Conservation (phyloP, 1,140 invertebrate species). For the Drosophila micromelanica region DNA sequence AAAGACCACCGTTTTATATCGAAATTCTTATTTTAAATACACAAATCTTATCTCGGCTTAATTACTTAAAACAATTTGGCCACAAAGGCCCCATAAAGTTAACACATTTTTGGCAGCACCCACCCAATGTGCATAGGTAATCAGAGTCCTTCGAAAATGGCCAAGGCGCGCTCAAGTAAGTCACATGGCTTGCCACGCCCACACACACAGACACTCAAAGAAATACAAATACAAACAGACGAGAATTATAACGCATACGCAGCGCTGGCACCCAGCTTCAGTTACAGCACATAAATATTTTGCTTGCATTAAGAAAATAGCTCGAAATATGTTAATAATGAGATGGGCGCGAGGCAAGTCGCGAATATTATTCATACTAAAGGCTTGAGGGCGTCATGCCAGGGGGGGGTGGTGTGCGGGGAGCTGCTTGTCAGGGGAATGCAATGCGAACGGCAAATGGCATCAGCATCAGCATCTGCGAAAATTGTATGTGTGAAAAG, state of each 20-base stretch:
- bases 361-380: conserved; percentile 53
- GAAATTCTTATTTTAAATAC: not conserved
- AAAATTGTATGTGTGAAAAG: conserved; percentile 46
- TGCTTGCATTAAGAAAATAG: conserved; percentile 74
- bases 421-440: not conserved
- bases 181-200: conserved; percentile 75
- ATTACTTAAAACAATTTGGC: conserved; percentile 26
- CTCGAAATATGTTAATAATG: conserved; percentile 81
- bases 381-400: conserved; percentile 5
- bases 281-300: conserved; percentile 56
- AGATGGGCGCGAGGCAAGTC: conserved; percentile 56
- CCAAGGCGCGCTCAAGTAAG: conserved; percentile 70
- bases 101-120: conserved; percentile 35
- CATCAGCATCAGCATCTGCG: conserved; percentile 23
- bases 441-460: conserved; percentile 12
- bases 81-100: conserved; percentile 41
- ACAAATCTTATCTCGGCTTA: conserved; percentile 9
- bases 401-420: not conserved
- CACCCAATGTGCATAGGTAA: conserved; percentile 59
- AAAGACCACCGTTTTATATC: not conserved
- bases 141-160: conserved; percentile 62
- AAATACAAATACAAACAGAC: conserved; percentile 6
- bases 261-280: conserved; percentile 55
- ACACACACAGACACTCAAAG: conserved; percentile 53
- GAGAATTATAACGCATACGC: conserved; percentile 74